phyloP scores from a whole-genome alignment of 2,888 invertebrate species.

The Lampropteryx suffumata region DNA sequence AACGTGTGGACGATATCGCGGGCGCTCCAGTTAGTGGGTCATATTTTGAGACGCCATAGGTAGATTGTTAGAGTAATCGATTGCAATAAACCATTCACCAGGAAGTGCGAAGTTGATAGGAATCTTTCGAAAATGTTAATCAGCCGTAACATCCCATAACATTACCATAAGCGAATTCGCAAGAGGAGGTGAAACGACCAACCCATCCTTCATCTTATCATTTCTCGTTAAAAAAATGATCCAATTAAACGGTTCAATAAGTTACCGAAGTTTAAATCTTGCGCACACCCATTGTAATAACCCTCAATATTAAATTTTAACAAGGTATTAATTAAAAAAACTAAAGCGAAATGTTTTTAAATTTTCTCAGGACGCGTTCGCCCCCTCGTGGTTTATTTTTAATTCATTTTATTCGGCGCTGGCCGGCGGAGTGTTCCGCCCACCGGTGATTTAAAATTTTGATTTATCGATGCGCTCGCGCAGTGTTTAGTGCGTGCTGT shows the following conservation, averaged over 20 bases:
- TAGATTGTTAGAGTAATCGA: background rate
- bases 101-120: constrained; percentile 20
- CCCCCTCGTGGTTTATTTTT: constrained; percentile 80
- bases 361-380: constrained; percentile 78
- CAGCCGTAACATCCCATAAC: constrained; percentile 22
- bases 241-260: constrained; percentile 79
- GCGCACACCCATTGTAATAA: constrained; percentile 82
- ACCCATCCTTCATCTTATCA: constrained; percentile 68
- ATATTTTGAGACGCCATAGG: too few species aligned
- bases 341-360: constrained; percentile 81
- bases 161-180: constrained; percentile 46
- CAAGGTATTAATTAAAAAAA: constrained; percentile 84
- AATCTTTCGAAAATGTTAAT: constrained; percentile 14
- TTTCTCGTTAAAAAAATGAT: constrained; percentile 79
- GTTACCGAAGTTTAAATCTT: constrained; percentile 79
- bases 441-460: constrained; percentile 83
- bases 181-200: constrained; percentile 52
- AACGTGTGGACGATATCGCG: too few species aligned
- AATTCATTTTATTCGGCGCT: constrained; percentile 82
- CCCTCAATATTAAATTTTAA: constrained; percentile 83
- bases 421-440: constrained; percentile 73
- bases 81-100: constrained; percentile 11
- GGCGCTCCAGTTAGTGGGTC: too few species aligned
- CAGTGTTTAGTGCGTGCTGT: constrained; percentile 53
- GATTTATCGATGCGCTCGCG: constrained; percentile 75